These are phyloP conservation scores for Darevskia nairensis DNA, from an alignment of 2,797 vertebrate genomes.

Conservation along the genomic window DNA sequence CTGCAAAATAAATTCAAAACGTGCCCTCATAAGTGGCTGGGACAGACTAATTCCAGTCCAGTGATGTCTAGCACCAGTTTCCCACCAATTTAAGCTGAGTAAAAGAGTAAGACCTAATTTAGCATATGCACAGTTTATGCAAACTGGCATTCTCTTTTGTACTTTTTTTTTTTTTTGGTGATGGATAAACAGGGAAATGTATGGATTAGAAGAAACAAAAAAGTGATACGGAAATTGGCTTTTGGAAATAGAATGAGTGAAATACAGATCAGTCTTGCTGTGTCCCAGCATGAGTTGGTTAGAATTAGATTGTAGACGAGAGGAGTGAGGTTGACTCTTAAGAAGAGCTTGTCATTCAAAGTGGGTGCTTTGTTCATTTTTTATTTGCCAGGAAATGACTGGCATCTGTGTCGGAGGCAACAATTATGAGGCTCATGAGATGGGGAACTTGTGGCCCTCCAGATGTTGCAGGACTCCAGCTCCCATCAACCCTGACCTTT, in stretches of 20 bases:
- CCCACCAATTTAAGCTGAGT: too few species aligned
- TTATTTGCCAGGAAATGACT: background rate
- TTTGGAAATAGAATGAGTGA: background rate
- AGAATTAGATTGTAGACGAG: background rate
- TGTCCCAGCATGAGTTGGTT: background rate
- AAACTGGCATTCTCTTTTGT: too few species aligned
- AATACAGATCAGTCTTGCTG: background rate
- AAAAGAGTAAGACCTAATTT: too few species aligned
- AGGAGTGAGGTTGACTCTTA: background rate
- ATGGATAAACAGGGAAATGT: background rate
- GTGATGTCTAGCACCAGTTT: too few species aligned
- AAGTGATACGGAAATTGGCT: background rate
- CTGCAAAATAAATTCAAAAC: too few species aligned
- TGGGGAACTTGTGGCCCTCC: too few species aligned
- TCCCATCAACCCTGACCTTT: too few species aligned
- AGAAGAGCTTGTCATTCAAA: background rate
- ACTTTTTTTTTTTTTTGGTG: too few species aligned
- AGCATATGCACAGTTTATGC: too few species aligned
- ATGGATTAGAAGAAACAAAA: background rate
- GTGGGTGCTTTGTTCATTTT: background rate
- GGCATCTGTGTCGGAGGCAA: background rate
- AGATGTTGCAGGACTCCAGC: too few species aligned
- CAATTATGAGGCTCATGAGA: background rate
- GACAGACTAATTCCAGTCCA: too few species aligned
- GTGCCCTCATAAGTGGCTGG: too few species aligned